Base-by-base conservation (phyloP, 2,113 vertebrate species). In the Phodopus roborovskii region DNA sequence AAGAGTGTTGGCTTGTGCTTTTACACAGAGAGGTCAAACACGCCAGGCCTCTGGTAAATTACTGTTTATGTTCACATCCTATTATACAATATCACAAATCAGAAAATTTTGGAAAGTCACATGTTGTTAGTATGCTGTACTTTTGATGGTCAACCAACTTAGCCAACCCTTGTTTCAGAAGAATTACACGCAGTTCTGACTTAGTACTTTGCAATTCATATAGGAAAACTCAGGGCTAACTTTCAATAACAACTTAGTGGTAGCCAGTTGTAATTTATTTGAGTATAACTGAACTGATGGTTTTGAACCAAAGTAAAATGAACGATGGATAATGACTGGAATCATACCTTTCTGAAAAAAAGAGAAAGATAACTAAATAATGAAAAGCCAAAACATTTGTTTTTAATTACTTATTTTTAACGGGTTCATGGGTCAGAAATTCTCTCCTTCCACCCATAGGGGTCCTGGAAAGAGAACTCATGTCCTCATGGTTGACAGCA, bases 271-370 rank as follows among this genome's bases (percentile, higher is more conserved):
- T 77, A 92, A 88, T 78, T 93, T 85, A 86, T 89, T 19, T 87
- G 56, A 70, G 84, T 83, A 93, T 15, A 86, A 39, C 15, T 95
- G 48, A 79, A 45, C 79, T 30, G 42, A 36, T 73, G 8, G 77
- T 93, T 97, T 92, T 58, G 53, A 88, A 79, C 88, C 19, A 90
- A 39, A 36, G 10, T 39, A 90, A 94, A 94, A 96, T 74, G 12
- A 62, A 22, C 22, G 79, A 50, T 9, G 73, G 45, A 20, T 90
- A 90, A 83, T 62, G 22, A 92, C 19, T 28, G 10, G 60, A 92
- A 74, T 26, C 16, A 7, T 36, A 10, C 8, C 75, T 92, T 94
- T 86, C 13, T 89, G 66, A 84, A 84, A 22, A 84, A 22, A 48
- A 62, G 60, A 93, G 5, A 75, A 79, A 33, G 36, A 53, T 64